Conservation (phyloP, 2,888 invertebrate species). For the Endotricha flammealis region DNA sequence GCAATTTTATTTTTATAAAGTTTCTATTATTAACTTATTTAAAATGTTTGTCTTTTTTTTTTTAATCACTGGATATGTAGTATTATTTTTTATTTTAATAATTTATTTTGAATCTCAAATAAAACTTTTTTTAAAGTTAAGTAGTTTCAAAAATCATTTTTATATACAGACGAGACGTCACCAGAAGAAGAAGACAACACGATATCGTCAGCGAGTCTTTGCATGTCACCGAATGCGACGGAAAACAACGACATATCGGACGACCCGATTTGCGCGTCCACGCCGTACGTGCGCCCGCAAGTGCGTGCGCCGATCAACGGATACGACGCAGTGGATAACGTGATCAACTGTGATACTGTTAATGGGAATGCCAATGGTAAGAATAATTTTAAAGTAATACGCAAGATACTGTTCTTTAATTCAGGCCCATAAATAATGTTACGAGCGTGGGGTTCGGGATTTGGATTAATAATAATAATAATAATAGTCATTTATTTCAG, state of each 20-base stretch:
- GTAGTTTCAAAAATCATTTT: too few relatives aligned
- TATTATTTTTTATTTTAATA: too few relatives aligned
- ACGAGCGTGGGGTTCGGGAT: too few relatives aligned
- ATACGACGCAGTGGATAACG: slow-evolving; percentile 27
- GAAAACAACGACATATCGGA: slow-evolving; percentile 4
- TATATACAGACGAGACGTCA: slow-evolving; percentile 47
- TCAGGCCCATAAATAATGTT: too few relatives aligned
- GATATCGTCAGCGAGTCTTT: slow-evolving; percentile 61
- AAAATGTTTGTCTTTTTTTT: too few relatives aligned
- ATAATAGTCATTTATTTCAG: too few relatives aligned
- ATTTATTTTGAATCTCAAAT: too few relatives aligned
- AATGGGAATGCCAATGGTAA: slow-evolving; percentile 59
- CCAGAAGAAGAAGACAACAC: slow-evolving; percentile 58
- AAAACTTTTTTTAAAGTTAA: too few relatives aligned
- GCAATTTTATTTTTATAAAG: too few relatives aligned
- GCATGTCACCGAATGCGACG: slow-evolving; percentile 51
- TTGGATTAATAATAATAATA: too few relatives aligned
- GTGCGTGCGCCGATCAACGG: slow-evolving; percentile 40
- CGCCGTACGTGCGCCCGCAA: slow-evolving; percentile 37
- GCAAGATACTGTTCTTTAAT: neutral
- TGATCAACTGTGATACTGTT: slow-evolving; percentile 35
- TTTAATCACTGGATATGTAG: too few relatives aligned
- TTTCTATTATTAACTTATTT: too few relatives aligned
- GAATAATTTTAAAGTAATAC: slow-evolving; percentile 8
- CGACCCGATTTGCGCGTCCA: slow-evolving; percentile 38